Conservation (phyloP, 1,140 invertebrate species). For the Drosophila seguyi region DNA sequence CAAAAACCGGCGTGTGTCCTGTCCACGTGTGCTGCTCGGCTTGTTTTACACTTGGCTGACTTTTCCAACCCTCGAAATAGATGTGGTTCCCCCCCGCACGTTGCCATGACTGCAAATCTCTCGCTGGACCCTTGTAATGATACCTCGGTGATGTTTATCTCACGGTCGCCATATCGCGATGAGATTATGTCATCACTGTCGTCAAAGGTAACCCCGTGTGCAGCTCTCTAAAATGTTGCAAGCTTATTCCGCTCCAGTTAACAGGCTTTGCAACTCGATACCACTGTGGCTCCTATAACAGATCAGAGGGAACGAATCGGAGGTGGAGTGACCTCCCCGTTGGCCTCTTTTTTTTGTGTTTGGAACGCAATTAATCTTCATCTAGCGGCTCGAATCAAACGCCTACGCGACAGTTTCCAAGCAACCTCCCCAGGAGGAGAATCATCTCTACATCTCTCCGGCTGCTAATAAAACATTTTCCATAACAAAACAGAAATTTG, state of each 20-base stretch:
- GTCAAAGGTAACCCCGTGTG: constrained; percentile 62
- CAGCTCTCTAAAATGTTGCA: constrained; percentile 53
- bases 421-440: constrained; percentile 22
- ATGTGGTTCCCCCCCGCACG: constrained; percentile 22
- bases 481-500: constrained; percentile 67
- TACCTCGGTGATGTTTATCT: constrained; percentile 71
- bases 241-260: constrained; percentile 72
- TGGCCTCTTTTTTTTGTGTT: constrained; percentile 46
- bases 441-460: constrained; percentile 7
- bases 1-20: constrained; percentile 44
- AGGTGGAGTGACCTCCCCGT: constrained; percentile 55
- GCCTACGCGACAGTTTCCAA: constrained; percentile 53
- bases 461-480: constrained; percentile 50
- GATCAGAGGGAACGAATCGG: background rate
- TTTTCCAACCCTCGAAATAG: constrained; percentile 29
- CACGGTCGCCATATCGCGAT: constrained; percentile 45
- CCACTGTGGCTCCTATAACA: constrained; percentile 21
- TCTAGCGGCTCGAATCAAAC: constrained; percentile 66
- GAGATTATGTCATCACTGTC: constrained; percentile 65
- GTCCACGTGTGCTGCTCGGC: constrained; percentile 70
- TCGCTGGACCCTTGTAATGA: constrained; percentile 48
- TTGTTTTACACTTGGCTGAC: constrained; percentile 70
- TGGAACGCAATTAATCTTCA: constrained; percentile 76
- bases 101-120: constrained; percentile 67
- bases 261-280: constrained; percentile 39